Evolutionary conservation across 2,888 invertebrate species (phyloP).

Genomic region (Tenthredo livida): DNA sequence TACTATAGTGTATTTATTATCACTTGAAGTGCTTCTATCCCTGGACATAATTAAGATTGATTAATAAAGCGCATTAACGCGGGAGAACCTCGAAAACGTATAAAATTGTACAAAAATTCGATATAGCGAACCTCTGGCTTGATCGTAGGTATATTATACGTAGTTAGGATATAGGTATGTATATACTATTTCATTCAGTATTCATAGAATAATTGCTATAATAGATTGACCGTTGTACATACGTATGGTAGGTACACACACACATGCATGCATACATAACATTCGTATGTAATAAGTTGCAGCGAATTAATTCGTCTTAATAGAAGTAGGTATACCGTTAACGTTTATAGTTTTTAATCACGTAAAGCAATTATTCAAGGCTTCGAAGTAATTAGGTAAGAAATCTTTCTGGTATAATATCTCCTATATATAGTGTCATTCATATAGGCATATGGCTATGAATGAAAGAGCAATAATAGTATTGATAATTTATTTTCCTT

Average conservation of each 20-base stretch:
- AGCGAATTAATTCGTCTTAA: background rate
- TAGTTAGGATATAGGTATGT: too few relatives aligned
- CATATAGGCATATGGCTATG: too few relatives aligned
- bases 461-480: too few relatives aligned
- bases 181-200: slow-evolving; percentile 21
- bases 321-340: background rate
- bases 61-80: background rate
- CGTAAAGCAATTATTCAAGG: background rate
- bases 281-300: background rate
- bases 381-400: too few relatives aligned
- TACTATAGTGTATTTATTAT: background rate
- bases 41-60: background rate
- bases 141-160: background rate
- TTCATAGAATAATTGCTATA: slow-evolving; percentile 39
- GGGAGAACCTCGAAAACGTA: background rate
- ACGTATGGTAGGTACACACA: too few relatives aligned
- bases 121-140: background rate
- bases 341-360: background rate
- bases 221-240: background rate
- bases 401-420: too few relatives aligned
- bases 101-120: background rate
- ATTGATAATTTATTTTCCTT: too few relatives aligned
- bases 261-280: background rate
- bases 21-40: slow-evolving; percentile 1
- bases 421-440: too few relatives aligned